Evolutionary conservation across 1,140 invertebrate genomes (phyloP), one percentile per base, ranked within the genome.

Genomic region (Drosophila trapezifrons): DNA sequence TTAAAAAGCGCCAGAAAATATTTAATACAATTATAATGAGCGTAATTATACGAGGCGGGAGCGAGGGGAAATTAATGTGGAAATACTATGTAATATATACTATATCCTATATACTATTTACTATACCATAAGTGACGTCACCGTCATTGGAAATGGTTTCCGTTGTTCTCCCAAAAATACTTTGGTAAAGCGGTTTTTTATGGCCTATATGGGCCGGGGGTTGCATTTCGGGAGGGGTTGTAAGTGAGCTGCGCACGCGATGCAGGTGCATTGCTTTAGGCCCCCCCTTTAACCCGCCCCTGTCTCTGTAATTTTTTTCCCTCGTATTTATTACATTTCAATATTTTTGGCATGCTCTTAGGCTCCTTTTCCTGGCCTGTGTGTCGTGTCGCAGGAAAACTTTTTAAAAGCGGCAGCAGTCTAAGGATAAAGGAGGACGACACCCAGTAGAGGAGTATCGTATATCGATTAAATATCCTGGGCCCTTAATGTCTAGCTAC

Each of bases 1-100:
- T 85, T 85, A 84, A 81, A 82, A 85, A 74, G 63, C 69, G 55
- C 75, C 72, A 80, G 64, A 78, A 73, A 74, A 54, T 54, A 22
- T 86, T 85, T 85, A 78, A 85, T 84, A 85, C 73, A 81, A 81
- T 80, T 86, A 81, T 86, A 85, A 85, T 81, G 74, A 86, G 57
- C 70, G 67, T 77, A 84, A 84, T 84, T 84, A 84, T 70, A 37
- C 37, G 29, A 13, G 74, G 20, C 13, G 17, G 15, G 9, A 8
- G 25, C 6, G 18, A 51, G 18, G 55, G 40, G 29, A 54, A 70
- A 65, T 40, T 32, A 40, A 40, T 1, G 25, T 42, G 37, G 22
- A 25, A 25, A 70, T 47, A 29, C 27, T 29, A 47, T 25, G 62
- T 58, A 32, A 43, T 20, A 43, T 13, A 5, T 46, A 18, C 18